Evolutionary conservation across 2,113 vertebrate species (phyloP), one percentile per base, ranked within the genome.

Genomic region (Ornithorhynchus anatinus): DNA sequence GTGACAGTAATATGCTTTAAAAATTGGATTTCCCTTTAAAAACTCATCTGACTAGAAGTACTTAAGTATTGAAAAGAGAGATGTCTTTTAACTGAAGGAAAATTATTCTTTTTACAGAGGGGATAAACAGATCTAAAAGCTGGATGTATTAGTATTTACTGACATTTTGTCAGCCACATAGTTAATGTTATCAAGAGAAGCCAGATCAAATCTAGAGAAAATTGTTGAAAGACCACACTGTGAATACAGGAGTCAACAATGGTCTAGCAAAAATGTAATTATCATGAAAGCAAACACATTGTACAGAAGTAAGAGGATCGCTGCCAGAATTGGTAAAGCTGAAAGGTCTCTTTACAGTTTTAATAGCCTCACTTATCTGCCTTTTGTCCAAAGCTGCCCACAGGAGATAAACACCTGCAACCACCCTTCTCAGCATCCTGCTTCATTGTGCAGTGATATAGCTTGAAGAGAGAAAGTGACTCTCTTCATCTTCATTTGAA

Each of bases 151-250:
- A 44, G 8, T 56, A 39, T 77, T 84, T 82, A 54, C 51, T 87
- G 77, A 69, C 69, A 69, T 88, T 84, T 84, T 87, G 63, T 77
- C 66, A 81, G 60, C 31, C 67, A 32, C 29, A 29, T 36, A 42
- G 68, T 77, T 80, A 86, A 81, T 33, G 23, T 63, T 87, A 71
- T 77, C 77, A 78, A 78, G 68, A 80, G 42, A 81, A 80, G 60
- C 2, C 27, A 50, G 45, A 63, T 61, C 58, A 83, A 84, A 84
- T 66, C 75, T 79, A 71, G 43, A 75, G n/a, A 78, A 77, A 10
- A 63, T 39, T 75, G 75, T 10, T 33, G 71, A 47, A 64, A 80
- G 23, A 69, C n/a, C 72, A 8, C 20, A 63, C 1, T 69, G 2
- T 47, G 67, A 65, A 40, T 59, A 79, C 16, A 73, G 75, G 84